phyloP scores from a whole-genome alignment of 2,797 vertebrate genomes.

The Cephalopachus bancanus region DNA sequence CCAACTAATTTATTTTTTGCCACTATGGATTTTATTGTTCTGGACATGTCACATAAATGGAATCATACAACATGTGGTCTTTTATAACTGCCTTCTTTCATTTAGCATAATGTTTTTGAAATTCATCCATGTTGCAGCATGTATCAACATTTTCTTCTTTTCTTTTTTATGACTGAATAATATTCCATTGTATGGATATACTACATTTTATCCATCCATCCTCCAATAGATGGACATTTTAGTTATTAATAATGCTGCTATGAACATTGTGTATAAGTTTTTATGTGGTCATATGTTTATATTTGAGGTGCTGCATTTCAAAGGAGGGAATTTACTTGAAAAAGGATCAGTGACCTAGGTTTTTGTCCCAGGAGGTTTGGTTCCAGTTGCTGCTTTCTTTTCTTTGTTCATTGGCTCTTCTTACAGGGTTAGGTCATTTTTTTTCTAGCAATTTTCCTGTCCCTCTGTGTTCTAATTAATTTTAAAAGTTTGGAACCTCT shows the following conservation, averaged over 20 bases:
- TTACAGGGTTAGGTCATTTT: not conserved
- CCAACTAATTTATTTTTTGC: not conserved
- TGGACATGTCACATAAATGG: not conserved
- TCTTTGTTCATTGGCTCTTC: not conserved
- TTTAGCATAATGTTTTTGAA: constrained; percentile 39
- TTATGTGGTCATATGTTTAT: not conserved
- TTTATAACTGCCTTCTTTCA: not conserved
- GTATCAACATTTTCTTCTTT: not conserved
- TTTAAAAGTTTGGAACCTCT: not conserved
- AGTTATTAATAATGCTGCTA: not conserved
- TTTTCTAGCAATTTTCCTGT: not conserved
- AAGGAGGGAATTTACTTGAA: not conserved
- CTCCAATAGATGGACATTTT: not conserved
- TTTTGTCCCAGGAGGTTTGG: not conserved
- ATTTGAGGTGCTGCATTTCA: not conserved
- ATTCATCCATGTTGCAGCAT: not conserved
- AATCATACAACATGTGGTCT: not conserved
- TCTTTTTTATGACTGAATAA: constrained; percentile 3
- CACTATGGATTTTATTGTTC: not conserved
- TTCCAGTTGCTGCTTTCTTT: not conserved
- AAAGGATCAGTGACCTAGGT: not conserved
- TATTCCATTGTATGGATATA: not conserved
- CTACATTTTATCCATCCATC: not conserved
- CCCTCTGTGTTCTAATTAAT: not conserved
- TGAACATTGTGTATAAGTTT: not conserved